Conservation (phyloP, 2,888 invertebrate species). For the Orthonychiurus folsomi region DNA sequence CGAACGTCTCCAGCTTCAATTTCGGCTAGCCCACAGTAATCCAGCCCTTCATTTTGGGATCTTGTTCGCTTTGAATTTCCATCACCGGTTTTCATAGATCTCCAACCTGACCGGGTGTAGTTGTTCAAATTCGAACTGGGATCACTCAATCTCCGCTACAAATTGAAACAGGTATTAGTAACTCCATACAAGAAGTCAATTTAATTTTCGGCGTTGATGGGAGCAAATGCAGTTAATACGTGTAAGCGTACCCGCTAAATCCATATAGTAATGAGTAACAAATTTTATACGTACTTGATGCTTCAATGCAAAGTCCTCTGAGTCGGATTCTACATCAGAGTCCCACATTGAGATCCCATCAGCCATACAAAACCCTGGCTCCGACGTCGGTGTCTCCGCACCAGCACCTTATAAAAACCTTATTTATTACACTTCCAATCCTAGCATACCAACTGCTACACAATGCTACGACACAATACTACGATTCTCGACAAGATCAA, state of each 20-base stretch:
- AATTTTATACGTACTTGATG: constrained; percentile 54
- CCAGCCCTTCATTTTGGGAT: constrained; percentile 86
- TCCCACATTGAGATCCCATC: constrained; percentile 71
- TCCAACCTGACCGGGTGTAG: constrained; percentile 67
- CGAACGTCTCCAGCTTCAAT: constrained; percentile 88
- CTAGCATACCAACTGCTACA: not conserved
- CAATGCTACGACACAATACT: too few species aligned
- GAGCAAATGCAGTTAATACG: too few species aligned
- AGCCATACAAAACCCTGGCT: constrained; percentile 72
- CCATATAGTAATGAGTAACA: not conserved
- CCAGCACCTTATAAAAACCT: constrained; percentile 54
- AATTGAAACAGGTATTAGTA: constrained; percentile 48
- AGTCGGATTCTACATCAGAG: constrained; percentile 77
- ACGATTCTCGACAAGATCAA: constrained; percentile 1
- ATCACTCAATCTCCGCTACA: constrained; percentile 80
- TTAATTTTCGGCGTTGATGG: too few species aligned
- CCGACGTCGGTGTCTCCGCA: constrained; percentile 87
- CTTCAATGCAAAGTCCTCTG: constrained; percentile 71
- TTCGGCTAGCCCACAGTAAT: constrained; percentile 75
- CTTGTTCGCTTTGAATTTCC: constrained; percentile 56
- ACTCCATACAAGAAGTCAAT: too few species aligned
- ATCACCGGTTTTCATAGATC: constrained; percentile 46
- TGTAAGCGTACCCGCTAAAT: too few species aligned
- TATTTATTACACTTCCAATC: not conserved
- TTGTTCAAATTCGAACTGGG: constrained; percentile 82